A percentile compares a stretch with the other conserved stretches of the same genome.
These are phyloP conservation scores for Crotalus viridis DNA, from an alignment of 2,113 vertebrate genomes.

Conservation along the genomic window DNA sequence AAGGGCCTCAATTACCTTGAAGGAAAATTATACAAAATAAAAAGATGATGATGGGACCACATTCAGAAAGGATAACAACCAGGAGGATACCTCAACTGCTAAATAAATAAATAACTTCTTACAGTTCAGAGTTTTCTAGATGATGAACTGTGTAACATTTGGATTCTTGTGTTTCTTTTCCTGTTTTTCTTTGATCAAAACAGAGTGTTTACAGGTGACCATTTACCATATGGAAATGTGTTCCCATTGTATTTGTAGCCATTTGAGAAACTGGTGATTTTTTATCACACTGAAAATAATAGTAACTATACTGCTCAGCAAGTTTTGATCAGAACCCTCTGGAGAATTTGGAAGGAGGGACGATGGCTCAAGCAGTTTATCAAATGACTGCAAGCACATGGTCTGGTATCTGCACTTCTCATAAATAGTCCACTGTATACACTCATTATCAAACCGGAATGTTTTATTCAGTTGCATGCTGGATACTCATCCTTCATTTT, in stretches of 20 bases:
- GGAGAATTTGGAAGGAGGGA: not conserved
- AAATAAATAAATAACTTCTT: not conserved
- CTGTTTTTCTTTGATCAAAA: slow-evolving; percentile 43
- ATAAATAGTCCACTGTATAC: not conserved
- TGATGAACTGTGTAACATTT: slow-evolving; percentile 25
- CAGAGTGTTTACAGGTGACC: not conserved
- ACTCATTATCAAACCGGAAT: slow-evolving; percentile 54
- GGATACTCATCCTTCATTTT: slow-evolving; percentile 63
- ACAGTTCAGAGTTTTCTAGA: not conserved
- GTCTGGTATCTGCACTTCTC: not conserved
- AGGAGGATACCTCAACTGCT: not conserved
- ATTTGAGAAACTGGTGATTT: not conserved
- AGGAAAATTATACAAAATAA: not conserved
- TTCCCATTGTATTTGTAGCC: not conserved
- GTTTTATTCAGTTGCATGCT: slow-evolving; percentile 84
- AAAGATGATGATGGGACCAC: not conserved
- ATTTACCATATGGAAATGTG: not conserved
- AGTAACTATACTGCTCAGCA: not conserved
- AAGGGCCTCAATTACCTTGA: slow-evolving; percentile 75
- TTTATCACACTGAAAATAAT: not conserved
- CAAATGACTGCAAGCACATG: not conserved
- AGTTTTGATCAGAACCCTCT: not conserved
- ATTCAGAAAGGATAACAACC: slow-evolving; percentile 7
- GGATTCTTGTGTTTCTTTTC: slow-evolving; percentile 42
- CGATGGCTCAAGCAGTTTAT: not conserved